These are phyloP conservation scores for Bagarius yarrelli DNA, from an alignment of 2,113 vertebrate species.

Conservation along the genomic window DNA sequence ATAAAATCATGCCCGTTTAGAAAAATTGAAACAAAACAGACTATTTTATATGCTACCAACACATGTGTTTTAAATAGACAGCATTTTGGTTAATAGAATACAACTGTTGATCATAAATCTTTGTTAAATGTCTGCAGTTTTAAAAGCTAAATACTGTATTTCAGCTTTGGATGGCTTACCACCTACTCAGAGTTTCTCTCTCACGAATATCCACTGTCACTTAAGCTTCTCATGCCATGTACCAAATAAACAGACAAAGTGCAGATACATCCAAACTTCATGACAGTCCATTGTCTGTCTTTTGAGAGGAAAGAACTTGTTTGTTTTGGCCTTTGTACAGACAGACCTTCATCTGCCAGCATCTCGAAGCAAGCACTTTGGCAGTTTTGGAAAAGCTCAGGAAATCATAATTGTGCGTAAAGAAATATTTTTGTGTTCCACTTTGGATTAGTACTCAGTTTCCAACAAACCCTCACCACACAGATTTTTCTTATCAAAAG, in stretches of 20 bases:
- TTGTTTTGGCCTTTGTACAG: slow-evolving; percentile 67
- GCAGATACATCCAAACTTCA: slow-evolving; percentile 48
- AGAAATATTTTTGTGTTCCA: slow-evolving; percentile 55
- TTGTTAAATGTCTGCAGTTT: slow-evolving; percentile 25
- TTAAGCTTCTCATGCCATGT: slow-evolving; percentile 50
- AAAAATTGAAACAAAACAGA: slow-evolving; percentile 12
- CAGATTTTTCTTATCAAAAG: slow-evolving; percentile 58
- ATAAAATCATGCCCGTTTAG: slow-evolving; percentile 14
- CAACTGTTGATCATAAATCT: slow-evolving; percentile 28
- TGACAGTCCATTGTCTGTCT: slow-evolving; percentile 59
- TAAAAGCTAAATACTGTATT: slow-evolving; percentile 42
- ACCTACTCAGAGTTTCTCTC: slow-evolving; percentile 40
- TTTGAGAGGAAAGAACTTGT: slow-evolving; percentile 57
- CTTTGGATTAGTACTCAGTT: slow-evolving; percentile 56
- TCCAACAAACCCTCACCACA: slow-evolving; percentile 54
- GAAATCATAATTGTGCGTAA: slow-evolving; percentile 54
- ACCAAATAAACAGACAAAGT: slow-evolving; percentile 58
- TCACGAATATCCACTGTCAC: slow-evolving; percentile 45
- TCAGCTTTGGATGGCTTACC: slow-evolving; percentile 52
- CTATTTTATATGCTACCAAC: slow-evolving; percentile 3
- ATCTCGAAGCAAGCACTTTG: slow-evolving; percentile 58
- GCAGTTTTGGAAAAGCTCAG: slow-evolving; percentile 44
- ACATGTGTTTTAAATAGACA: slow-evolving; percentile 13
- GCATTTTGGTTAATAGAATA: slow-evolving; percentile 27
- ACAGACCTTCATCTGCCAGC: slow-evolving; percentile 59